Percentiles rank a stretch among this genome's conserved stretches.
Evolutionary conservation across 2,888 invertebrate genomes (phyloP).

Genomic region (Ichneumoninae sp.): DNA sequence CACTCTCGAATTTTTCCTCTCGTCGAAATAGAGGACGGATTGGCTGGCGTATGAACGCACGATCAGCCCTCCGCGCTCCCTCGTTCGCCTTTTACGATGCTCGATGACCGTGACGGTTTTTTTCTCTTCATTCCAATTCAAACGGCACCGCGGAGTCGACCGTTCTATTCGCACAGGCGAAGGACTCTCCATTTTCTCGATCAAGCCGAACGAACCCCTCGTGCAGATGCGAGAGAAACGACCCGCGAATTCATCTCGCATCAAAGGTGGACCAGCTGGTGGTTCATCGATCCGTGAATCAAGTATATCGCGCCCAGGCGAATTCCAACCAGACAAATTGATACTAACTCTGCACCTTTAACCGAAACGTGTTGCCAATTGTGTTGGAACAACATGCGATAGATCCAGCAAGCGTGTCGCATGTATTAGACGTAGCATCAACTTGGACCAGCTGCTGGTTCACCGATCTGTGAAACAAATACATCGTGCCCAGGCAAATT

Average conservation of each 20-base stretch:
- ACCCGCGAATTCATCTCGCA: not conserved
- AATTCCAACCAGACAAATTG: not conserved
- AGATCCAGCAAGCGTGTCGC: not conserved
- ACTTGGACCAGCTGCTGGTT: not conserved
- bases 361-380: no score
- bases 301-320: no score
- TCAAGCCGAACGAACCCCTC: not conserved
- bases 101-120: conserved; percentile 1
- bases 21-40: not conserved
- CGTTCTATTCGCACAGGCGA: not conserved
- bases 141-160: not conserved
- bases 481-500: not conserved
- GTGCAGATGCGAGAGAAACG: not conserved
- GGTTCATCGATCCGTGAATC: not conserved
- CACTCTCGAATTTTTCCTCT: conserved; percentile 3
- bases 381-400: not conserved
- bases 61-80: not conserved
- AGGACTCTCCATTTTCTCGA: not conserved
- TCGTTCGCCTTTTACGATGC: conserved; percentile 3
- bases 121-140: not conserved
- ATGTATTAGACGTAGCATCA: not conserved
- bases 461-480: not conserved
- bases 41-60: conserved; percentile 2
- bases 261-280: not conserved
- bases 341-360: not conserved